Base-by-base conservation (phyloP, 2,888 invertebrate genomes). In the Volucella inflata region DNA sequence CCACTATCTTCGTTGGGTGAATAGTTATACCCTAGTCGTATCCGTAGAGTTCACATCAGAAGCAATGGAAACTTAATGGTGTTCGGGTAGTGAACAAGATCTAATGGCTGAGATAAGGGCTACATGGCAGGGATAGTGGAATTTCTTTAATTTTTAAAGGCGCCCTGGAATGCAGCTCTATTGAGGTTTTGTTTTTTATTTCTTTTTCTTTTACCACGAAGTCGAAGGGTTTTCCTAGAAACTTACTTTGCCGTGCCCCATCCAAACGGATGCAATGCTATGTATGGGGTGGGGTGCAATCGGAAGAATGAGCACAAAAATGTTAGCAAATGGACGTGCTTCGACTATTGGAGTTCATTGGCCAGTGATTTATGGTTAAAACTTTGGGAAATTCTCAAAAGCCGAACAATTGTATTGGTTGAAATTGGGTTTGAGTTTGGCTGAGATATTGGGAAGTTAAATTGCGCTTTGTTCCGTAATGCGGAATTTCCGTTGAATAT, bases 261-360 rank as follows among this genome's bases (percentile, higher is more conserved):
- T 30, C 30, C 30, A 30, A 30, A 30, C 30, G 30, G 30, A 30
- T 30, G 30, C 30, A 30, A 30, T 30, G 4, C 6, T 42, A 50
- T 72, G 65, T 44, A 14, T 48, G 51, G 10, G 51, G 17, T 38
- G 12, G 9, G 38, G 0, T 8, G 53, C 9, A n/a, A 30, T 16
- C 44, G 44, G 40, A 64, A 30, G 38, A 62, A 53, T 77, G 50
- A 67, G 50, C 10, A 36, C 59, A 60, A 51, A 36, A 36, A 51
- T 48, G 42, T 51, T 78, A 11, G 40, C 46, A 55, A 80, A 67
- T 60, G 40, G 16, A 62, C 68, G 57, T 68, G 53, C 48, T 51
- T 70, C 44, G 62, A 70, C 62, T 75, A 40, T 42, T 64, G 62
- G 64, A 76, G 70, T 76, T 76, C 81, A 76, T 81, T 81, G 81